Evolutionary conservation across 2,888 invertebrate species (phyloP), one percentile per base, ranked within the genome.

Genomic region (Agriopis marginaria): DNA sequence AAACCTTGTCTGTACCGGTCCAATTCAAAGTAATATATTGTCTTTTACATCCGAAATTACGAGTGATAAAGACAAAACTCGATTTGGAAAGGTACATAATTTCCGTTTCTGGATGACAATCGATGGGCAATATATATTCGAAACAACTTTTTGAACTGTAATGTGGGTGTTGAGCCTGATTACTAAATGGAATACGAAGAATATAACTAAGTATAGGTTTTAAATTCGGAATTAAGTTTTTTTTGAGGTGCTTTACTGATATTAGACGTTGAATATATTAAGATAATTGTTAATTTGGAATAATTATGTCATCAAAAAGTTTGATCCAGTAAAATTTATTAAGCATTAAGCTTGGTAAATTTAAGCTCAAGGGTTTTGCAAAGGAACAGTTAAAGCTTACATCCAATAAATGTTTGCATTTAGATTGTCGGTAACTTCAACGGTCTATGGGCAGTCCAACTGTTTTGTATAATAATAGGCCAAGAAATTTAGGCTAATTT

Each of bases 71-170:
- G 76, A 77, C 75, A 40, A 78, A 75, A 75, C 59, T 72, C 50
- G 69, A 79, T 82, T 78, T 61, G 77, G 75, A 75, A 76, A 74
- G 76, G 76, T 77, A 70, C 69, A 74, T 77, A 77, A 79, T 79
- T 77, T 80, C 77, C 71, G 72, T 78, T 74, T 77, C 75, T 68
- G 74, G 76, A 74, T 72, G 68, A 67, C 79, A 81, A 81, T 78
- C 75, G 75, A 80, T 81, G 66, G 67, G 63, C 63, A n/a, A 66
- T 73, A 75, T 70, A 72, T 67, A 61, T 68, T 39, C 68, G 62
- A 69, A 69, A 59, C 69, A 61, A 70, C 70, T 62, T 70, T 62
- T 61, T 54, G 62, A 63, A 66, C 63, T 58, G 66, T 66, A 50
- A 70, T 70, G 71, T 75, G 70, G 71, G 73, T 65, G 75, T 68